Base-by-base conservation (phyloP, 2,888 invertebrate genomes). In the Congeria kusceri region DNA sequence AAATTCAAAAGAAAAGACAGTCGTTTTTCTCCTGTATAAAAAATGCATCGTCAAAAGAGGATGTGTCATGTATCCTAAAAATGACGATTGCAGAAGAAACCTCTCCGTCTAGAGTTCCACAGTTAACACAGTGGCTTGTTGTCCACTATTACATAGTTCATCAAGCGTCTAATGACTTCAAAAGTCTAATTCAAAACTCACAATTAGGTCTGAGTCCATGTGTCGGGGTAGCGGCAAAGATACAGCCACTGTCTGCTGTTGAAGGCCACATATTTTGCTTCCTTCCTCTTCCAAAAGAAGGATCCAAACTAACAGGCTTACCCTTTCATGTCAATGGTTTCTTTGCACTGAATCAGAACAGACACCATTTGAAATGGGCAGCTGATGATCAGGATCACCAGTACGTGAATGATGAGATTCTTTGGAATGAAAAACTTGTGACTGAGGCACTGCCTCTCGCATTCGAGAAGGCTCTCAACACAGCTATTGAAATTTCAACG, bases 251-350 rank as follows among this genome's bases (percentile, higher is more conserved):
- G 3, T 27, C 20, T 53, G 59, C 57, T 1, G 78, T 79, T 59
- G 74, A 78, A 59, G 92, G 92, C 20, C 91, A 92, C 39, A 80
- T 91, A 7, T 92, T 91, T 73, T 92, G 92, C 69, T 91, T 92
- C 70, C 83, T 92, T 23, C 93, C 93, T n/a, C 86, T 93, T 23
- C 91, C 92, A 4, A 63, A 84, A 46, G 89, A 89, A 63, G 76
- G 80, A 9, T 76, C 86, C 57, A 86, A 85, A 58, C 79, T 87
- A n/a, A 91, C 92, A 2, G 92, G 92, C 7, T 85, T 92, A 15
- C 92, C 92, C 0, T 85, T 92, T 4, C 92, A 92, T 77, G 87
- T 92, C 18, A 92, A 92, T 77, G 92, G 91, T 9, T 91, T 85
- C 75, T 92, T 92, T 81, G 89, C 91, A 5, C 71, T 92, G 11